Conservation (phyloP, 2,888 invertebrate genomes). For the Epirrita christyi region DNA sequence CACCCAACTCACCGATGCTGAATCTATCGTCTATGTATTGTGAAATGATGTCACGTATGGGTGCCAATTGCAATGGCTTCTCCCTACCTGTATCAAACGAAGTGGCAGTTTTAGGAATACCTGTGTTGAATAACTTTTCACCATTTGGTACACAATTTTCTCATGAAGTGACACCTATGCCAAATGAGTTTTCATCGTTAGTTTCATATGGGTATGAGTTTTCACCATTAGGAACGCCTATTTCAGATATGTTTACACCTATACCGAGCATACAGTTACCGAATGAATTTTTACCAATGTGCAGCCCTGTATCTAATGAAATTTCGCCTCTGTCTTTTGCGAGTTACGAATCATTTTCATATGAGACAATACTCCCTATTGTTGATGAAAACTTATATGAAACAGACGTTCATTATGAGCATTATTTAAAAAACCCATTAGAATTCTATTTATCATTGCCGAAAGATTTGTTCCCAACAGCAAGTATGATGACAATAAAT, state of each 20-base stretch:
- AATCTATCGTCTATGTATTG: slow-evolving; percentile 13
- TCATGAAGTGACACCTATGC: slow-evolving; percentile 5
- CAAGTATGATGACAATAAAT: slow-evolving; percentile 57
- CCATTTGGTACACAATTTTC: slow-evolving; percentile 2
- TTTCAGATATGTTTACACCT: slow-evolving; percentile 14
- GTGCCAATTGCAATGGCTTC: not conserved
- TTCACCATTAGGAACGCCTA: slow-evolving; percentile 3
- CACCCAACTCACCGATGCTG: slow-evolving; percentile 6
- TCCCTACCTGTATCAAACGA: slow-evolving; percentile 4
- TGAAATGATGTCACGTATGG: slow-evolving; percentile 13
- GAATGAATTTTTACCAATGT: slow-evolving; percentile 19
- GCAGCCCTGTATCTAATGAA: slow-evolving; percentile 2
- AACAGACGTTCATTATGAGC: slow-evolving; percentile 8
- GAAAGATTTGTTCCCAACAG: slow-evolving; percentile 59
- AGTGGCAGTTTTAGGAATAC: slow-evolving; percentile 1
- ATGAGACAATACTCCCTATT: slow-evolving; percentile 15
- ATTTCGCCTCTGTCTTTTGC: slow-evolving; percentile 21
- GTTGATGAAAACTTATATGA: slow-evolving; percentile 10
- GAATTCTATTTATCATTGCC: slow-evolving; percentile 58
- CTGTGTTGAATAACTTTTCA: not conserved
- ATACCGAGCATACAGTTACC: slow-evolving; percentile 13
- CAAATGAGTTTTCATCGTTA: slow-evolving; percentile 7
- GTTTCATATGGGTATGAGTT: slow-evolving; percentile 12
- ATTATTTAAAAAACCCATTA: slow-evolving; percentile 38
- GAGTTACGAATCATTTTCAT: slow-evolving; percentile 23